phyloP scores from a whole-genome alignment of 2,113 vertebrate genomes.

The Ciconia stormi region DNA sequence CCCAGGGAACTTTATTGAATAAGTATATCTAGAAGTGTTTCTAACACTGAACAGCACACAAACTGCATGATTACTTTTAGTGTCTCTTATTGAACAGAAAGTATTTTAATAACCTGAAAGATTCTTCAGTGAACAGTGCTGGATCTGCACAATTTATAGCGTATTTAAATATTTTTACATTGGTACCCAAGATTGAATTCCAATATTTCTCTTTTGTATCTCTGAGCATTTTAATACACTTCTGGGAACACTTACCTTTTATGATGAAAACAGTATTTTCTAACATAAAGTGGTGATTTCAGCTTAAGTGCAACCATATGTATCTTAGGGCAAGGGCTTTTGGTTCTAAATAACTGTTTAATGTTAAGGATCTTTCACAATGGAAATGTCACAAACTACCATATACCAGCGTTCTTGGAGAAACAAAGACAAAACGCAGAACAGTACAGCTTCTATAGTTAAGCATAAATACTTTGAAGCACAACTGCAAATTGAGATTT shows the following conservation, averaged over 20 bases:
- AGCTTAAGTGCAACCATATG: constrained; percentile 64
- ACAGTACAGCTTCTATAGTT: background rate
- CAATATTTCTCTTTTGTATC: constrained; percentile 66
- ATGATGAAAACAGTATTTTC: constrained; percentile 73
- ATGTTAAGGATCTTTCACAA: constrained; percentile 37
- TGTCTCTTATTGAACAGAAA: constrained; percentile 47
- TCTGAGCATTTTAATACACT: constrained; percentile 59
- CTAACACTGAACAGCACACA: constrained; percentile 58
- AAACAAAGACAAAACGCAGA: background rate
- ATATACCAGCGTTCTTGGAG: background rate
- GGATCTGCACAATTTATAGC: constrained; percentile 62
- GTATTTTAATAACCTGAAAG: constrained; percentile 73
- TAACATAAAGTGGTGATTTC: constrained; percentile 63
- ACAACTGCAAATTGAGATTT: background rate
- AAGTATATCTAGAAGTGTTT: constrained; percentile 32
- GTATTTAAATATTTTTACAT: constrained; percentile 68
- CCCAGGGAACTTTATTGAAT: constrained; percentile 53
- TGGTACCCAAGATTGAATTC: constrained; percentile 64
- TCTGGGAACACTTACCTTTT: constrained; percentile 71
- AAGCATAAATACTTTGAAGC: background rate
- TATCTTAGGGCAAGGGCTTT: constrained; percentile 2
- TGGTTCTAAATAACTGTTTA: constrained; percentile 20
- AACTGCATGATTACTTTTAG: constrained; percentile 34
- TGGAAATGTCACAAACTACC: constrained; percentile 8
- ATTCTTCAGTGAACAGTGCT: constrained; percentile 54